phyloP scores from a whole-genome alignment of 2,888 invertebrate species.

The Eristalis arbustorum region DNA sequence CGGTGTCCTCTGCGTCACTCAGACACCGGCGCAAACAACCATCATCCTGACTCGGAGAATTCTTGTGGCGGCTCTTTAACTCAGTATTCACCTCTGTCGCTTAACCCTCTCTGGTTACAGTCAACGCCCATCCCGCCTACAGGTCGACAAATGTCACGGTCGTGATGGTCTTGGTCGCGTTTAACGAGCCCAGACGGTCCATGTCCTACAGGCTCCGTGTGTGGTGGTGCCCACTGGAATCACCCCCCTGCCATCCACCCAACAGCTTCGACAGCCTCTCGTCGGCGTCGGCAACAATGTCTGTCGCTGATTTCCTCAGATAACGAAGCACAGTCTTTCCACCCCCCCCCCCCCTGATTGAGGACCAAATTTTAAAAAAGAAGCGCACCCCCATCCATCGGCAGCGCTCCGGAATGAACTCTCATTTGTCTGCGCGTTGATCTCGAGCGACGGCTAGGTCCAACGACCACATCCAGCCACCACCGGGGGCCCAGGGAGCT shows the following conservation, averaged over 20 bases:
- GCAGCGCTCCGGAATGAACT: not conserved
- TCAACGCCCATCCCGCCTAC: too few relatives aligned
- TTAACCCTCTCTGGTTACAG: too few relatives aligned
- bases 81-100: too few relatives aligned
- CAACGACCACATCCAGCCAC: constrained; percentile 26
- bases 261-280: not conserved
- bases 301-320: not conserved
- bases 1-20: too few relatives aligned
- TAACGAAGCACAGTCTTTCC: not conserved
- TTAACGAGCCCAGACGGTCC: too few relatives aligned
- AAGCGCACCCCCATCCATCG: too few relatives aligned
- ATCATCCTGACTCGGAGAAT: too few relatives aligned
- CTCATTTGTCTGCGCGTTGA: constrained; percentile 17
- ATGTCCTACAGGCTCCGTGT: not conserved
- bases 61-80: too few relatives aligned
- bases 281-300: not conserved
- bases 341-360: not conserved
- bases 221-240: not conserved
- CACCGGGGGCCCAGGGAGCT: constrained; percentile 31
- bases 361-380: too few relatives aligned
- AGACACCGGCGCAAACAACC: too few relatives aligned
- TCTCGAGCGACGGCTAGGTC: constrained; percentile 27
- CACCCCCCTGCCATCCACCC: not conserved
- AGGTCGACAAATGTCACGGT: too few relatives aligned
- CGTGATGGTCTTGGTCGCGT: too few relatives aligned